These are phyloP conservation scores for Noturus placidus DNA, from an alignment of 2,113 vertebrate species.

Conservation along the genomic window DNA sequence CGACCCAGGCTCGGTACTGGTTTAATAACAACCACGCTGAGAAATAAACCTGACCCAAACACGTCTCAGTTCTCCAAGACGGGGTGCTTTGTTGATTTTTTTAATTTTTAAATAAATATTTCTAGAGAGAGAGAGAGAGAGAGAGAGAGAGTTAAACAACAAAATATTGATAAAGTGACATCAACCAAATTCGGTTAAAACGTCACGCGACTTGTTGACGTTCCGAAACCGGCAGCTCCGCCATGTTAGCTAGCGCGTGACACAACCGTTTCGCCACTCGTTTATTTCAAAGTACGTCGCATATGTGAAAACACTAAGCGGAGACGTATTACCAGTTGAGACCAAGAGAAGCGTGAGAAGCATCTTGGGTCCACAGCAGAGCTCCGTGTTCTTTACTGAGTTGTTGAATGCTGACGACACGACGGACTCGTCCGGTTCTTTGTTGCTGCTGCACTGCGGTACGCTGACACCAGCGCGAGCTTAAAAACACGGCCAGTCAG, in stretches of 20 bases:
- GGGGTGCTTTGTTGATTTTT: too few relatives aligned
- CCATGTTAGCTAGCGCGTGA: constrained; percentile 13
- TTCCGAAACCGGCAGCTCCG: background rate
- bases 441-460: constrained; percentile 18
- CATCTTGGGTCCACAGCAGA: constrained; percentile 62
- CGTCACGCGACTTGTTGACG: background rate
- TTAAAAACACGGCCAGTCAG: constrained; percentile 72
- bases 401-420: background rate
- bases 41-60: too few relatives aligned
- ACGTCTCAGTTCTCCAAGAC: too few relatives aligned
- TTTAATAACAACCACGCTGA: background rate
- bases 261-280: background rate
- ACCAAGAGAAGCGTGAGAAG: constrained; percentile 70
- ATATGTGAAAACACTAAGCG: background rate
- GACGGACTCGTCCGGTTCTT: accelerated
- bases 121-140: too few relatives aligned
- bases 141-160: background rate
- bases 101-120: too few relatives aligned
- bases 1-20: too few relatives aligned
- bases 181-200: background rate
- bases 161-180: background rate
- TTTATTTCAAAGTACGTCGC: background rate
- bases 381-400: background rate
- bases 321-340: constrained; percentile 66
- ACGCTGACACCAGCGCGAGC: background rate